Conservation (phyloP, 2,113 vertebrate genomes). For the Mobula hypostoma region DNA sequence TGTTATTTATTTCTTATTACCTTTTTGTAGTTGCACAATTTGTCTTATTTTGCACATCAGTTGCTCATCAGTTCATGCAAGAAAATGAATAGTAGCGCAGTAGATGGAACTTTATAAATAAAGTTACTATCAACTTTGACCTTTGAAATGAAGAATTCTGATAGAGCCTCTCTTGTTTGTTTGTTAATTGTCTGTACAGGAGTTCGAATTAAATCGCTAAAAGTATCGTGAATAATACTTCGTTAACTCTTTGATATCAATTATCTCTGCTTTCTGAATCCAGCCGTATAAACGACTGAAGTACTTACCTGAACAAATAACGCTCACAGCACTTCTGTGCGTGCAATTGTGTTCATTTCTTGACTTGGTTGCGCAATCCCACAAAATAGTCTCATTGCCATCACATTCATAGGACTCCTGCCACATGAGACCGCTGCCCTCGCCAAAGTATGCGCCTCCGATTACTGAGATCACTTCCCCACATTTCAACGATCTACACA, state of each 20-base stretch:
- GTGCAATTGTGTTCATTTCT: background rate
- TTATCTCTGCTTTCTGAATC: background rate
- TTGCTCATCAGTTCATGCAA: too few species aligned
- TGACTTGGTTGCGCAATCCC: constrained; percentile 40
- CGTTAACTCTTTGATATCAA: background rate
- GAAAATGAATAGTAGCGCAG: too few species aligned
- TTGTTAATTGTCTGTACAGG: too few species aligned
- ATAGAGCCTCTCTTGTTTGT: too few species aligned
- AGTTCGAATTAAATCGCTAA: too few species aligned
- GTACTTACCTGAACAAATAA: background rate
- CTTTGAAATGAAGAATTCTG: too few species aligned
- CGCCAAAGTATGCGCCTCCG: constrained; percentile 24
- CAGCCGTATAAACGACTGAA: background rate
- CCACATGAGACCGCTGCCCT: constrained; percentile 40
- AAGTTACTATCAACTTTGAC: too few species aligned
- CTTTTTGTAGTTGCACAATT: too few species aligned
- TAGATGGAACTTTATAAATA: too few species aligned
- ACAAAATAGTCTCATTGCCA: constrained; percentile 44
- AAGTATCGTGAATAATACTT: background rate
- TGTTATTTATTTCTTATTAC: too few species aligned
- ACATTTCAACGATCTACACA: constrained; percentile 46
- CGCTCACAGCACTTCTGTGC: background rate
- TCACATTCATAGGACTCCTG: constrained; percentile 44
- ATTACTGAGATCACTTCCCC: constrained; percentile 41
- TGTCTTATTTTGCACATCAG: too few species aligned